phyloP scores from a whole-genome alignment of 2,797 vertebrate genomes.

The Danio tinwini region DNA sequence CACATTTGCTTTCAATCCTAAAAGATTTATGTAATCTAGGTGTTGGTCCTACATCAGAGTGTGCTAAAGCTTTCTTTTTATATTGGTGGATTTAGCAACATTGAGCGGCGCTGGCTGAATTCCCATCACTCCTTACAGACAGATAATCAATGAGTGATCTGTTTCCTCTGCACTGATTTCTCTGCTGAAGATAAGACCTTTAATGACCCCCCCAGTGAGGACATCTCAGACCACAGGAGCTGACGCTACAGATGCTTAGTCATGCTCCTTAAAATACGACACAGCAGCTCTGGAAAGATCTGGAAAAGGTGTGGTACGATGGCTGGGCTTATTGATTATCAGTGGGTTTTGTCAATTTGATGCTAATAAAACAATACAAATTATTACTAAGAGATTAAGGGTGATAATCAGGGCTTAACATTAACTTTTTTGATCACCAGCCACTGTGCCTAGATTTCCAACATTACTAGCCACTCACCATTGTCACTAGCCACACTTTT shows the following conservation, averaged over 20 bases:
- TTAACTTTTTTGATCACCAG: no score
- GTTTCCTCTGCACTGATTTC: background rate
- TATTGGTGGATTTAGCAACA: background rate
- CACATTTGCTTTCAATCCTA: background rate
- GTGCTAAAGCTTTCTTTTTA: constrained; percentile 28
- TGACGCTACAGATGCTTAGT: constrained; percentile 29
- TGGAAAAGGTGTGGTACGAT: constrained; percentile 20
- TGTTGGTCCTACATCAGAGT: background rate
- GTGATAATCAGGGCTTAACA: no score
- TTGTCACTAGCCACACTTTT: no score
- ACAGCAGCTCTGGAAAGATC: constrained; percentile 15
- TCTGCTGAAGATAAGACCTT: constrained; percentile 17
- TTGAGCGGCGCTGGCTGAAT: background rate
- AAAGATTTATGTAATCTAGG: constrained; percentile 2
- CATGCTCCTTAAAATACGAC: constrained; percentile 31
- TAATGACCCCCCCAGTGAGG: background rate
- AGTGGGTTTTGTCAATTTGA: background rate
- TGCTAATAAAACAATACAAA: background rate
- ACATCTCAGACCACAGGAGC: constrained; percentile 21
- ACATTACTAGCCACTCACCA: no score
- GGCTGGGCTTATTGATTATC: background rate
- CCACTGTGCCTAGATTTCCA: no score
- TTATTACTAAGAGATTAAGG: background rate
- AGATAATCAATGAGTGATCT: constrained; percentile 15
- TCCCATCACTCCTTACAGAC: constrained; percentile 30